Percentiles rank a stretch among this genome's conserved stretches.
Evolutionary conservation across 2,113 vertebrate genomes (phyloP).

Genomic region (Oreochromis aureus): DNA sequence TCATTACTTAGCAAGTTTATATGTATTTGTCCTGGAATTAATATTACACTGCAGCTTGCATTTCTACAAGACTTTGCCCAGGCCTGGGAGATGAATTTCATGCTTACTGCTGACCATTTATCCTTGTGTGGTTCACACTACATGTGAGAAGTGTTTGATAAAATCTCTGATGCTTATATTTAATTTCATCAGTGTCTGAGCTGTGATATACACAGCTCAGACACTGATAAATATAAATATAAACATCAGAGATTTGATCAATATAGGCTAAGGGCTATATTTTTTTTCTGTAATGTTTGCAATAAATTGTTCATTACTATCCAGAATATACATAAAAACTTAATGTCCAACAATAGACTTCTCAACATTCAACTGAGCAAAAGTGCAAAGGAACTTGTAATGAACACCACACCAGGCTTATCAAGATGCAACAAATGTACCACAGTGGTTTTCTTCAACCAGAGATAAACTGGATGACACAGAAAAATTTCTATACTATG

Average conservation of each 20-base stretch:
- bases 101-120: background rate
- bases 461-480: background rate
- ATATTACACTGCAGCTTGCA: background rate
- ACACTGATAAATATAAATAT: no score
- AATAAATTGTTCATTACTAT: background rate
- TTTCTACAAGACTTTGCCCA: background rate
- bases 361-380: background rate
- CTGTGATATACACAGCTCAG: no score
- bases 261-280: no score
- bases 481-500: background rate
- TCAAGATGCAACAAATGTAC: background rate
- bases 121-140: background rate
- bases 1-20: background rate
- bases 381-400: background rate
- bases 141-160: background rate
- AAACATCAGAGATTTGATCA: no score
- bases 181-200: background rate
- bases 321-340: background rate
- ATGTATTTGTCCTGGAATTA: background rate
- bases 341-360: background rate
- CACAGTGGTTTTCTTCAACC: background rate
- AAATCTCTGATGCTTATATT: no score
- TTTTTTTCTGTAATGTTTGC: background rate
- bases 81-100: background rate
- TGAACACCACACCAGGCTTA: background rate